Evolutionary conservation across 2,888 invertebrate genomes (phyloP), one percentile per base, ranked within the genome.

Genomic region (Chrysina gloriosa): DNA sequence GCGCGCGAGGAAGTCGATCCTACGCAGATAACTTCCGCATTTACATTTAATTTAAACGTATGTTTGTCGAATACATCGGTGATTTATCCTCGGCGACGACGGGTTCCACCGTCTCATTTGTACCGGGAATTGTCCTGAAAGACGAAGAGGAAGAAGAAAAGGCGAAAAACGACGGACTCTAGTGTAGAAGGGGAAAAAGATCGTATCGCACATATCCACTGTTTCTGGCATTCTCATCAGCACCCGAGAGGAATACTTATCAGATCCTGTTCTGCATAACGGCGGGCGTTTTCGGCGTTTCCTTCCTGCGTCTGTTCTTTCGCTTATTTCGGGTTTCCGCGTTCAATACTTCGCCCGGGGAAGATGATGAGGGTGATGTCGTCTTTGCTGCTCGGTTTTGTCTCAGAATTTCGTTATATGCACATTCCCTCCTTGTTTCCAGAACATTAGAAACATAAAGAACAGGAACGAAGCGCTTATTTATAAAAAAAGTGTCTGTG

Each of bases 241-340:
- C 71, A 71, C 69, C 71, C 72, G 69, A 73, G 74, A 72, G 71
- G 72, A 72, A 72, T 74, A 74, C 77, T 78, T 77, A 77, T 77
- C 78, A 77, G 77, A 77, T 77, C 75, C 74, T 77, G 76, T 76
- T 77, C 72, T 71, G 70, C 73, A 76, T 76, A 75, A 76, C 74
- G 76, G 23, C 11, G 25, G 6, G 11, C 25, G 25, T 42, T 42
- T 27, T 19, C 21, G 4, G 11, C 11, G 25, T 27, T 27, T 5
- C 16, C 2, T 16, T 7, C 16, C 21, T 14, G 7, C 27, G 6
- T 14, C 50, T n/a, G 7, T 29, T 29, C 29, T 52, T 29, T 29
- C 29, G 58, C 25, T 54, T 54, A 54, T 58, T 58, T 58, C 25
- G 58, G n/a, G 42, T 58, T 58, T 58, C 42, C 25, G 58, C 58